Evolutionary conservation across 2,888 invertebrate genomes (phyloP).

Genomic region (Acronicta aceris): DNA sequence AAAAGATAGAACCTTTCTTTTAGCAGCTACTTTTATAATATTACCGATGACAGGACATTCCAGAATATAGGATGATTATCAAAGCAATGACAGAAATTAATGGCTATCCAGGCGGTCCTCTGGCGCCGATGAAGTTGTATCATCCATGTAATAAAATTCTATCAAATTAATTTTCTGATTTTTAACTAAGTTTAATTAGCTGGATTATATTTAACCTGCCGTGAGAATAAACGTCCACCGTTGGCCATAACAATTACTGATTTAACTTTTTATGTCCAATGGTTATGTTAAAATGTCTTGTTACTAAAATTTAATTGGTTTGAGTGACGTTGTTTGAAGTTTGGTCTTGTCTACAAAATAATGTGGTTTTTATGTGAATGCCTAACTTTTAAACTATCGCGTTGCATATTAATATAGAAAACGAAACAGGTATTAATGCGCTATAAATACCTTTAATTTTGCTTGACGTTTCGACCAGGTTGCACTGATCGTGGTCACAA

Average conservation of each 20-base stretch:
- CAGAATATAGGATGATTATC: background rate
- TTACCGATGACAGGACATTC: no score
- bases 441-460: no score
- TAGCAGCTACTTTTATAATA: no score
- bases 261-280: slow-evolving; percentile 56
- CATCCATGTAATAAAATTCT: slow-evolving; percentile 56
- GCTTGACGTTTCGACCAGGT: no score
- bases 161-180: slow-evolving; percentile 68
- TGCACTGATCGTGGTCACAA: no score
- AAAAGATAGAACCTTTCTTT: no score
- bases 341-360: background rate
- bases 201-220: slow-evolving; percentile 66
- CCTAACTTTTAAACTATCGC: no score
- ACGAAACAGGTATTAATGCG: no score
- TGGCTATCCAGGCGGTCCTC: slow-evolving; percentile 20
- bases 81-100: slow-evolving; percentile 10
- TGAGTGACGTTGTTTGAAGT: slow-evolving; percentile 13
- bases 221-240: slow-evolving; percentile 69
- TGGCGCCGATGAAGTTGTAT: slow-evolving; percentile 37
- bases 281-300: slow-evolving; percentile 40
- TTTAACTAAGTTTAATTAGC: slow-evolving; percentile 69
- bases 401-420: no score
- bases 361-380: slow-evolving; percentile 4
- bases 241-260: slow-evolving; percentile 71
- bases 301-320: slow-evolving; percentile 50